phyloP scores from a whole-genome alignment of 1,140 invertebrate genomes.

The Archivesica marissinica region DNA sequence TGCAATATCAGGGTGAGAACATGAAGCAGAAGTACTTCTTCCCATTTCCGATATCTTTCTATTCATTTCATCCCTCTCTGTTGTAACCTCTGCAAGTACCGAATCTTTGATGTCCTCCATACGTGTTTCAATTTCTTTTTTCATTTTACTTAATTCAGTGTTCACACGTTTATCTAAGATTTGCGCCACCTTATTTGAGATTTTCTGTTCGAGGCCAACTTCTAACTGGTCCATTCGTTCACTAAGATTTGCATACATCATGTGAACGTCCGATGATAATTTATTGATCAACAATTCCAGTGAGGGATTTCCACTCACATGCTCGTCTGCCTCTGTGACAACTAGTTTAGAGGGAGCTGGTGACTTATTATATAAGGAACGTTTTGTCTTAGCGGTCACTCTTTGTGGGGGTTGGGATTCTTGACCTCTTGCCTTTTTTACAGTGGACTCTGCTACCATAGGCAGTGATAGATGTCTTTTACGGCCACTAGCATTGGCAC shows the following conservation, averaged over 20 bases:
- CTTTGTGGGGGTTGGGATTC: too few relatives aligned
- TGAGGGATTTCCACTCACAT: slow-evolving; percentile 28
- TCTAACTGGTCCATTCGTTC: slow-evolving; percentile 25
- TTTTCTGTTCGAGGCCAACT: slow-evolving; percentile 26
- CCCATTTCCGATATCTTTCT: too few relatives aligned
- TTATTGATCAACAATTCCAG: slow-evolving; percentile 4
- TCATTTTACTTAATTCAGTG: not conserved
- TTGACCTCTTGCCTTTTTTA: too few relatives aligned
- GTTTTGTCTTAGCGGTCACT: not conserved
- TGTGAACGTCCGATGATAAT: slow-evolving; percentile 32
- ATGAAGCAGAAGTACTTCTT: too few relatives aligned
- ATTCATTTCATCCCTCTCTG: too few relatives aligned
- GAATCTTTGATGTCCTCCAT: too few relatives aligned
- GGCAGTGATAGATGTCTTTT: slow-evolving; percentile 8
- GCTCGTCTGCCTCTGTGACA: slow-evolving; percentile 2
- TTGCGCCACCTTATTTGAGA: slow-evolving; percentile 15
- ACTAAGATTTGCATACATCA: slow-evolving; percentile 17
- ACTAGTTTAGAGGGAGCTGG: not conserved
- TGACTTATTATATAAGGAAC: not conserved
- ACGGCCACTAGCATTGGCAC: not conserved
- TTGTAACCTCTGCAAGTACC: too few relatives aligned
- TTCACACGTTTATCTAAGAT: slow-evolving; percentile 31
- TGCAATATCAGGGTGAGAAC: too few relatives aligned
- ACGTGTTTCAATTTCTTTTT: too few relatives aligned
- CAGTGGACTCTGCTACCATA: not conserved